phyloP scores from a whole-genome alignment of 2,888 invertebrate species.

The Cerceris rybyensis region DNA sequence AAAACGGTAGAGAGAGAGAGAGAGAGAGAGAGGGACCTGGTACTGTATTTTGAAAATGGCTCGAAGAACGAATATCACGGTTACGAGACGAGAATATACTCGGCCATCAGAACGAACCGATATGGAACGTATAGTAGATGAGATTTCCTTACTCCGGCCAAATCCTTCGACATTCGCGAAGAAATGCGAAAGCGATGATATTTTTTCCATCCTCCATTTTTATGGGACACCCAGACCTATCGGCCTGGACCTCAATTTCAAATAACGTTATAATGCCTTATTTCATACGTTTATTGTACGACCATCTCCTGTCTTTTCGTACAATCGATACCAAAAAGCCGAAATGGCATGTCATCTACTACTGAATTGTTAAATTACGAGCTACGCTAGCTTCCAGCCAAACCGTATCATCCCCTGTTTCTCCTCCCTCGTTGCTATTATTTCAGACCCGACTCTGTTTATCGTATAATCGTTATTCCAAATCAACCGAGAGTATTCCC shows the following conservation, averaged over 20 bases:
- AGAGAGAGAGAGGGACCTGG: neutral
- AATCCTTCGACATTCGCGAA: constrained; percentile 49
- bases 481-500: neutral
- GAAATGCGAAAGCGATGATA: constrained; percentile 47
- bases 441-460: neutral
- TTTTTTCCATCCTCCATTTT: constrained; percentile 50
- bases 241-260: constrained; percentile 41
- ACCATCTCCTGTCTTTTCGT: constrained; percentile 13
- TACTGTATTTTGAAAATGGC: constrained; percentile 51
- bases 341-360: neutral
- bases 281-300: constrained; percentile 14
- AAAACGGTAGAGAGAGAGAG: constrained; percentile 8
- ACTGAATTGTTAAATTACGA: too few species aligned
- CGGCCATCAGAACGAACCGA: constrained; percentile 55
- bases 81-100: constrained; percentile 63
- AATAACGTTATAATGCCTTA: constrained; percentile 21
- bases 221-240: constrained; percentile 24
- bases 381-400: too few species aligned
- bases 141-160: constrained; percentile 58
- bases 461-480: neutral
- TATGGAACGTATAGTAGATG: constrained; percentile 54
- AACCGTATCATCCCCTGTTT: neutral
- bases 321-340: constrained; percentile 19
- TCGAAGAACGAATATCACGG: constrained; percentile 38
- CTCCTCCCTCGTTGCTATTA: neutral